phyloP scores from a whole-genome alignment of 2,797 vertebrate genomes.

The Valencia hispanica region DNA sequence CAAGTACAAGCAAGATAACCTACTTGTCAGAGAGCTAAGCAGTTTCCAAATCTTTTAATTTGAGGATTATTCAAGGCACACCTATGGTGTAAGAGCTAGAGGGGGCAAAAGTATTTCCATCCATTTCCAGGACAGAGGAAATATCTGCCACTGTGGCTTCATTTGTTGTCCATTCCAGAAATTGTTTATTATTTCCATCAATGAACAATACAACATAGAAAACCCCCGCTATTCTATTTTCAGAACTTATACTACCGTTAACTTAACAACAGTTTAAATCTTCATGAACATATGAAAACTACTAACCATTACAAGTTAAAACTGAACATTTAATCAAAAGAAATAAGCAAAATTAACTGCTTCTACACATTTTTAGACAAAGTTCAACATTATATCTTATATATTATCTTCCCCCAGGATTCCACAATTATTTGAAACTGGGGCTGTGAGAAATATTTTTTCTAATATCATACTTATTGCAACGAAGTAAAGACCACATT shows the following conservation, averaged over 20 bases:
- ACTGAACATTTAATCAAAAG: slow-evolving; percentile 69
- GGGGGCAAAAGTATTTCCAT: slow-evolving; percentile 49
- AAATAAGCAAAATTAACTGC: slow-evolving; percentile 72
- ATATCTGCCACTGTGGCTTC: slow-evolving; percentile 33
- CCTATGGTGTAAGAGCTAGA: slow-evolving; percentile 42
- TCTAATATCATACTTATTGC: neutral
- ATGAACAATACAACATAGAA: slow-evolving; percentile 66
- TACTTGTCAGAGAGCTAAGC: slow-evolving; percentile 58
- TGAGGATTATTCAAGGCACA: slow-evolving; percentile 44
- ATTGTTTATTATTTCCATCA: slow-evolving; percentile 54
- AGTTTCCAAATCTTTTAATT: slow-evolving; percentile 38
- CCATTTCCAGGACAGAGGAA: slow-evolving; percentile 55
- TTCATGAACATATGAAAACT: slow-evolving; percentile 77
- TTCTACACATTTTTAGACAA: slow-evolving; percentile 62
- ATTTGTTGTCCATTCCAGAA: slow-evolving; percentile 42
- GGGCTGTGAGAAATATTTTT: slow-evolving; percentile 5
- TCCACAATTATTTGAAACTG: slow-evolving; percentile 17
- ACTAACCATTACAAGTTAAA: slow-evolving; percentile 73
- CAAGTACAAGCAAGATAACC: slow-evolving; percentile 55
- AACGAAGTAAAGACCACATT: neutral
- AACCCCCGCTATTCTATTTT: slow-evolving; percentile 39
- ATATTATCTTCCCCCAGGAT: slow-evolving; percentile 23
- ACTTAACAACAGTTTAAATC: slow-evolving; percentile 74
- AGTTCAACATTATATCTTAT: slow-evolving; percentile 35
- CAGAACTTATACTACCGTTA: slow-evolving; percentile 33